phyloP scores from a whole-genome alignment of 2,113 vertebrate species.

The Salvelinus alpinus region DNA sequence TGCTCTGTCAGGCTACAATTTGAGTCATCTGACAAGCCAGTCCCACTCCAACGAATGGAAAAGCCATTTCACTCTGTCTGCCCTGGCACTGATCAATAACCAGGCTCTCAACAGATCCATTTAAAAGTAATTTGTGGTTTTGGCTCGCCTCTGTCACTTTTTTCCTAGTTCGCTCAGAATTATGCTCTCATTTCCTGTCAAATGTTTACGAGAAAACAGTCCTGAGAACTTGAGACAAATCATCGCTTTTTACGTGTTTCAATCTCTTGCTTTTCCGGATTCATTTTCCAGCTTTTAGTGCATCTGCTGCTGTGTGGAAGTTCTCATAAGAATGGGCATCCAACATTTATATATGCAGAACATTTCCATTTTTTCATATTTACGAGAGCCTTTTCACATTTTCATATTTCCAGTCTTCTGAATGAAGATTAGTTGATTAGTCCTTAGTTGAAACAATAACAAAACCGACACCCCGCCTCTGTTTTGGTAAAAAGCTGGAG shows the following conservation, averaged over 20 bases:
- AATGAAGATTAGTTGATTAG: background rate
- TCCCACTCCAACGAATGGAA: slow-evolving; percentile 10
- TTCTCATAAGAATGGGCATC: background rate
- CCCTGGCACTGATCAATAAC: no score
- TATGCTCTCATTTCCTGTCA: slow-evolving; percentile 21
- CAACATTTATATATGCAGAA: background rate
- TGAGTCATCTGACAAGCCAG: slow-evolving; percentile 13
- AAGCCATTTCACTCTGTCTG: slow-evolving; percentile 9
- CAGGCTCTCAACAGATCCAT: slow-evolving; percentile 26
- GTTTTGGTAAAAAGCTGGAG: no score
- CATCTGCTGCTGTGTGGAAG: background rate
- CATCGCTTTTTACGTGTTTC: background rate
- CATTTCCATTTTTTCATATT: background rate
- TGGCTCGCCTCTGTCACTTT: slow-evolving; percentile 19
- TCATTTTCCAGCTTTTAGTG: background rate
- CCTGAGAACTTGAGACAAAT: no score
- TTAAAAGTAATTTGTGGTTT: slow-evolving; percentile 26
- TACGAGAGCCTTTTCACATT: background rate
- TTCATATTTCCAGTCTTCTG: background rate
- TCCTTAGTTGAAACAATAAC: no score
- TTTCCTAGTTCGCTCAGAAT: background rate
- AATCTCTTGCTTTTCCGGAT: background rate
- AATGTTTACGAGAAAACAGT: slow-evolving; percentile 9
- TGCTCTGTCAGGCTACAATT: background rate
- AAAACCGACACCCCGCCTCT: no score